Conservation (phyloP, 2,888 invertebrate genomes). For the Xestia ashworthii region DNA sequence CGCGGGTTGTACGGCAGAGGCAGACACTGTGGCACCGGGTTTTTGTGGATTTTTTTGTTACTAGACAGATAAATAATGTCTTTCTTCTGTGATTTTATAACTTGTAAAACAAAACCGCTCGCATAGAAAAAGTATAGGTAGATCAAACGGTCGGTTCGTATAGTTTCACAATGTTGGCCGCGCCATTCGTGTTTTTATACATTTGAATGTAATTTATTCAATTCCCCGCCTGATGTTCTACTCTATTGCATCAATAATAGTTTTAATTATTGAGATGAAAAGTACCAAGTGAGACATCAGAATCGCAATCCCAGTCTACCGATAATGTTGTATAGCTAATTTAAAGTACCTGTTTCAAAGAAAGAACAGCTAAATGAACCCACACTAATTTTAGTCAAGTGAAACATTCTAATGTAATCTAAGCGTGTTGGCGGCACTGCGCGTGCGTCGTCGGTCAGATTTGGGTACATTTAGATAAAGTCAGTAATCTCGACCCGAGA, state of each 20-base stretch:
- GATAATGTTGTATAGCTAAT: neutral
- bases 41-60: conserved; percentile 72
- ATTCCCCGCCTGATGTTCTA: neutral
- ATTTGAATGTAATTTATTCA: neutral
- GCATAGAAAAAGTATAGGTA: conserved; percentile 36
- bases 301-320: neutral
- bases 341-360: neutral
- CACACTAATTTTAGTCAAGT: conserved; percentile 38
- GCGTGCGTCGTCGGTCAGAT: conserved; percentile 76
- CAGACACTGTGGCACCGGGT: conserved; percentile 86
- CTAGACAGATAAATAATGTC: conserved; percentile 51
- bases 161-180: neutral
- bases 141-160: conserved; percentile 36
- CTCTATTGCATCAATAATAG: neutral
- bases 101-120: conserved; percentile 57
- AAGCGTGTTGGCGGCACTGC: conserved; percentile 51
- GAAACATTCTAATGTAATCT: conserved; percentile 64
- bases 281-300: neutral
- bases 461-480: conserved; percentile 83
- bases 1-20: conserved; percentile 66
- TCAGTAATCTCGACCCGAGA: conserved; percentile 81
- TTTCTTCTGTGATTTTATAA: conserved; percentile 38
- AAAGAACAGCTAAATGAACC: neutral
- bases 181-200: neutral
- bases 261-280: neutral